phyloP scores from a whole-genome alignment of 2,888 invertebrate genomes.

The Trileptium ribeirensis region DNA sequence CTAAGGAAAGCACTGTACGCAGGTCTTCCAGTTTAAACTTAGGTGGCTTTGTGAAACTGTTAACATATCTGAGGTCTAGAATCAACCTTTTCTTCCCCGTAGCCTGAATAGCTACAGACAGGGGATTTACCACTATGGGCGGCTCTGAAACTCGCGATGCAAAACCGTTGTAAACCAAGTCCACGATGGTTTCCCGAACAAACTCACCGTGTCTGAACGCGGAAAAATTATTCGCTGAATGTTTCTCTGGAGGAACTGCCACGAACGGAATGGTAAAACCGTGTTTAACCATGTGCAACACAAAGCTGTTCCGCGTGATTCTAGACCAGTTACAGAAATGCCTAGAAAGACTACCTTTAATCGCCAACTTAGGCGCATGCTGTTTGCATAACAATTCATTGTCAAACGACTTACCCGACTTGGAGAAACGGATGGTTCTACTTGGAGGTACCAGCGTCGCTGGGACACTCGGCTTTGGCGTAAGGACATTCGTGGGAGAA shows the following conservation, averaged over 20 bases:
- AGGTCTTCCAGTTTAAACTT: conserved; percentile 1
- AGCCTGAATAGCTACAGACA: background rate
- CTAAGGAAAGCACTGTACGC: background rate
- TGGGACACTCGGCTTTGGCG: background rate
- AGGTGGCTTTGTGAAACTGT: background rate
- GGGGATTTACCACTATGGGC: background rate
- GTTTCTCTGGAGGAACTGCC: background rate
- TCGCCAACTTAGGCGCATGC: background rate
- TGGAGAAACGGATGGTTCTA: too few relatives aligned
- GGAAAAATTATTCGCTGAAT: background rate
- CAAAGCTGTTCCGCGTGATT: too few relatives aligned
- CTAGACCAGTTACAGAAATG: background rate
- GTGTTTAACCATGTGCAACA: conserved; percentile 3
- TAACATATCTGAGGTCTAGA: background rate
- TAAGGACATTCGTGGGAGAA: background rate
- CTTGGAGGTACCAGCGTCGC: background rate
- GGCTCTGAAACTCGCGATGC: background rate
- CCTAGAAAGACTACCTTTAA: background rate
- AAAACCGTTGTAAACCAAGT: background rate
- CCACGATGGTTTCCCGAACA: too few relatives aligned
- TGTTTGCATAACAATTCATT: too few relatives aligned
- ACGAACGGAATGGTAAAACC: background rate
- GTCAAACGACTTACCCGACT: too few relatives aligned
- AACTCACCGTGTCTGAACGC: too few relatives aligned
- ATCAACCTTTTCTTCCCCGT: too few relatives aligned